Evolutionary conservation across 2,797 vertebrate genomes (phyloP), one percentile per base, ranked within the genome.

Genomic region (Leptatherina wallacei): DNA sequence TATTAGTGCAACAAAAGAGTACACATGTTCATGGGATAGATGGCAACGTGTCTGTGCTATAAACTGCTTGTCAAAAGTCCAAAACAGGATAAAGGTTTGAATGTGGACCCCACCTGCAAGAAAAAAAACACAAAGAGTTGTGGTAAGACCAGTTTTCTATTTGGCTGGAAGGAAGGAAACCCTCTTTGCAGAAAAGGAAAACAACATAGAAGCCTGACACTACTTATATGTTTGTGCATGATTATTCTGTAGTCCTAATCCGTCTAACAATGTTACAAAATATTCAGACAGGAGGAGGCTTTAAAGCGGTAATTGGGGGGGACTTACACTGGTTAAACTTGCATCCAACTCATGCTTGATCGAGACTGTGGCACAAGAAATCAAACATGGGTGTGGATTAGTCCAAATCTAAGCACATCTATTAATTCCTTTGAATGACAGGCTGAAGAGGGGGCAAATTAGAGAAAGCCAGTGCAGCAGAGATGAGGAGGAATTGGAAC

Each of bases 261-360:
- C 92, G 86, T 92, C 90, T 89, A 91, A 93, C 90, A 93, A 92
- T 89, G 92, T 94, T 92, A 89, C 91, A 90, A 91, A 93, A 93
- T 90, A 92, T 91, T 91, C 89, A 91, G 93, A 93, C 92, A 93
- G 89, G 88, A 90, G 88, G 85, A 88, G 90, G 90, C 80, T 91
- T 92, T 92, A 87, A 88, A 86, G 87, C 89, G 82, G 88, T 91
- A 90, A 90, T 92, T 92, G 90, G 91, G 85, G 30, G 82, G 91
- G 90, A 88, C 88, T 92, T 92, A 92, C 61, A 64, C 78, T 75
- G 86, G 85, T 82, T 86, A 89, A 91, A 87, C 88, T 85, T 86
- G 81, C 84, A 86, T 89, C 88, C 83, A 85, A 82, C 86, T 87
- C 55, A 29, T 83, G 85, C 88, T 85, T 78, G 81, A 88, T 85